Evolutionary conservation across 2,888 invertebrate genomes (phyloP), one percentile per base, ranked within the genome.

Genomic region (Acronicta psi): DNA sequence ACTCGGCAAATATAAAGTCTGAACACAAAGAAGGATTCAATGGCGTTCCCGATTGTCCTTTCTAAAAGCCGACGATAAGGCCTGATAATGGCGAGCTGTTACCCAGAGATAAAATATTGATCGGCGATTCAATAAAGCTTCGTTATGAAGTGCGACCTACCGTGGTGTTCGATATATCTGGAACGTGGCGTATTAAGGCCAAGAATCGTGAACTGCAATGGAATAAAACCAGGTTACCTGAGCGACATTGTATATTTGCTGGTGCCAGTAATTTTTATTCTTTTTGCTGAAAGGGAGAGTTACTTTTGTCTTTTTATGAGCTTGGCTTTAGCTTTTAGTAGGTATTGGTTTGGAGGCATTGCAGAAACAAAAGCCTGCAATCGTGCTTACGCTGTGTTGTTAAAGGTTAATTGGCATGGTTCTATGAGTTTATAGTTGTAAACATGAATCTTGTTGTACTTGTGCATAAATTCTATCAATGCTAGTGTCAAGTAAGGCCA

Each of bases 171-270:
- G 64, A 59, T 54, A 72, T 82, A 81, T 82, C 79, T 84, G 77
- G 83, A 77, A 73, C 81, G 69, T 73, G 60, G 68, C 59, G 76
- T 84, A 89, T 87, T 86, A 88, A 83, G 88, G 85, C 75, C 84
- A 84, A 80, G 77, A 63, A 64, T 69, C 42, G 60, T 44, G 62
- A 59, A 59, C 53, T 57, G 54, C 59, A 58, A 63, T 63, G 69
- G 51, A 58, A 70, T 55, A 67, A 53, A 70, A 67, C 74, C 36
- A 41, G 69, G 71, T 65, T 58, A 49, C 9, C 29, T 37, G 59
- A 53, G 38, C 55, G 36, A 59, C 54, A 57, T 57, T 47, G 52
- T 52, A 23, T 54, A 54, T 69, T 59, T 52, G 44, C 68, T 53
- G 68, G 31, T 51, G 29, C 9, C 45, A 34, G 45, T 36, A 8